Base-by-base conservation (phyloP, 2,888 invertebrate species). In the Hipparchia sbordonii region DNA sequence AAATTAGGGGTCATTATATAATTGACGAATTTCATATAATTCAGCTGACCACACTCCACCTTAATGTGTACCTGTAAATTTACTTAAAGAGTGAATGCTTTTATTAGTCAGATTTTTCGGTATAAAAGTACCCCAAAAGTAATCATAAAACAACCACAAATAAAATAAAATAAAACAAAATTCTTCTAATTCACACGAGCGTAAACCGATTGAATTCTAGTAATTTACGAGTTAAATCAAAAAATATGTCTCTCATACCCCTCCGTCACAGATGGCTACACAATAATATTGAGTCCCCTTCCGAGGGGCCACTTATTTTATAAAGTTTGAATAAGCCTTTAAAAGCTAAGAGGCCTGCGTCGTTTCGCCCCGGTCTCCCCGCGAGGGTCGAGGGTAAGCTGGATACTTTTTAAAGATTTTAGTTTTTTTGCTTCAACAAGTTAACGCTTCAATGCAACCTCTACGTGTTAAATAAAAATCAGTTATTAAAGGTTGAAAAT, bases 311-410 rank as follows among this genome's bases (percentile, higher is more conserved):
- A 88, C 89, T 91, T 89, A 91, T 90, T 91, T 88, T 92, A 90
- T 90, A 92, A 92, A 93, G 91, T 93, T 93, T 92, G 89, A 93
- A 93, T 93, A 93, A 93, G 92, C 92, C 91, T 92, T 93, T 91
- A 89, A 93, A 92, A 89, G 89, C 87, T 85, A 84, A 84, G 84
- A 70, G 63, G 69, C 69, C 69, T 69, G 69, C 52, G 61, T 68
- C 59, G 68, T 57, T n/a, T 67, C 69, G 60, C 69, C 61, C 69
- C 33, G 46, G 59, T 51, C 69, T 69, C 69, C 51, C 51, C 52
- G 6, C 61, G 51, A 51, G 69, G 61, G 69, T 61, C 52, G 69
- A 54, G 39, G 52, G 61, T 61, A 39, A 10, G 51, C 51, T 51
- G 33, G 33, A 65, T 52, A 23, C 65, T 65, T 65, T 62, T 52